phyloP scores from a whole-genome alignment of 1,140 invertebrate genomes.

The Matsumurasca onukii region DNA sequence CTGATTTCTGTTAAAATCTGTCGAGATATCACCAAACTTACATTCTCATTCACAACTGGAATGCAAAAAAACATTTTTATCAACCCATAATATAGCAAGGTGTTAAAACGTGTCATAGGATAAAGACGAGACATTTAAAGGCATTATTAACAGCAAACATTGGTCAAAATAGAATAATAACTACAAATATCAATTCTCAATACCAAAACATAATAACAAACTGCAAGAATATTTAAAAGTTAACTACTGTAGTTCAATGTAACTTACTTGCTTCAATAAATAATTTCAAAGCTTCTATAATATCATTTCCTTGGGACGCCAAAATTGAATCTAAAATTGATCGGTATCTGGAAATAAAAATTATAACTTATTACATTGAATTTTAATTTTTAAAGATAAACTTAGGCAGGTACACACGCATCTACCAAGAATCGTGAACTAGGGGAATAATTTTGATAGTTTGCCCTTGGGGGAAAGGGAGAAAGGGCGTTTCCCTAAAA shows the following conservation, averaged over 20 bases:
- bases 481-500: too few species aligned
- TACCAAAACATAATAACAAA: neutral
- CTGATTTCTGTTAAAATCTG: conserved; percentile 95
- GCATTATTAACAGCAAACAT: neutral
- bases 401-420: neutral
- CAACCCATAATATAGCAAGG: neutral
- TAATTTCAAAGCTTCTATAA: conserved; percentile 81
- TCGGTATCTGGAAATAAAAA: conserved; percentile 64
- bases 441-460: too few species aligned
- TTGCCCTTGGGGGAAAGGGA: neutral
- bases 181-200: neutral
- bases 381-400: neutral
- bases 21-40: conserved; percentile 94
- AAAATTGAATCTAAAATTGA: conserved; percentile 78
- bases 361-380: neutral
- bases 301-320: conserved; percentile 65
- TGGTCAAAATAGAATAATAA: neutral
- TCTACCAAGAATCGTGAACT: too few species aligned
- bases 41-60: conserved; percentile 94
- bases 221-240: too few species aligned
- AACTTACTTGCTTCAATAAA: conserved; percentile 92
- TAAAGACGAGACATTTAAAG: neutral
- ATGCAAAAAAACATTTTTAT: conserved; percentile 42
- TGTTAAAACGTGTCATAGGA: neutral
- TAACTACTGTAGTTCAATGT: conserved; percentile 20